Evolutionary conservation across 2,113 vertebrate species (phyloP), one percentile per base, ranked within the genome.

Genomic region (Tonatia bakeri): DNA sequence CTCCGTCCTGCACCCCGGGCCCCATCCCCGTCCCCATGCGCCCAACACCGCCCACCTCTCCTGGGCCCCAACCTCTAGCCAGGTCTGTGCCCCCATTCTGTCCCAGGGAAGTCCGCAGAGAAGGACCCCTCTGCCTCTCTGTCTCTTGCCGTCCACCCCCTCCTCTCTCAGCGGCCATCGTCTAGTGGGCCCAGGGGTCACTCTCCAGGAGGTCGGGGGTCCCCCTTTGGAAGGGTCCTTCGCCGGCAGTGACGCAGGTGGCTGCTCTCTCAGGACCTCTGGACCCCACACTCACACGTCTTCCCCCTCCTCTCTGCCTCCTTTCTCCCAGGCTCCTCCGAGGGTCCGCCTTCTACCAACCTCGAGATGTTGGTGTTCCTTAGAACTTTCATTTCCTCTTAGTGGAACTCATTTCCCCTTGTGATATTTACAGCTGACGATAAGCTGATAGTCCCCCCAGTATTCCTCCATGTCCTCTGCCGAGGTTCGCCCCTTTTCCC

Each of bases 11-110:
- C 12, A 19, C 16, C 91, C 59, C 2, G 0, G 26, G 9, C 17
- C 36, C 33, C 14, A 0, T 0, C 22, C 24, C 17, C 1, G 5
- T 5, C 45, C 31, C 1, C 3, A 2, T 0, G 1, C 0, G 28
- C 3, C 45, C 8, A n/a, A 26, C 0, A 1, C 1, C 26, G 36
- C 56, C 28, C 5, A 3, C 17, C 52, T 52, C 52, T 26, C 40
- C 22, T 8, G 33, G 59, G 2, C 16, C 10, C 38, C 65, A 2
- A 0, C 16, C 54, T 54, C 22, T 0, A 1, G 4, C 59, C 14
- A 2, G 45, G 77, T 16, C 31, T 26, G 12, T 76, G 15, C 17
- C 28, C 20, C 13, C 3, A 0, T 5, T 64, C 56, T 10, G n/a
- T 15, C 38, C 75, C 10, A 10, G 33, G 76, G 8, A 24, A 19